These are phyloP conservation scores for Sycophaga agraensis DNA, from an alignment of 1,140 invertebrate genomes.

Conservation along the genomic window DNA sequence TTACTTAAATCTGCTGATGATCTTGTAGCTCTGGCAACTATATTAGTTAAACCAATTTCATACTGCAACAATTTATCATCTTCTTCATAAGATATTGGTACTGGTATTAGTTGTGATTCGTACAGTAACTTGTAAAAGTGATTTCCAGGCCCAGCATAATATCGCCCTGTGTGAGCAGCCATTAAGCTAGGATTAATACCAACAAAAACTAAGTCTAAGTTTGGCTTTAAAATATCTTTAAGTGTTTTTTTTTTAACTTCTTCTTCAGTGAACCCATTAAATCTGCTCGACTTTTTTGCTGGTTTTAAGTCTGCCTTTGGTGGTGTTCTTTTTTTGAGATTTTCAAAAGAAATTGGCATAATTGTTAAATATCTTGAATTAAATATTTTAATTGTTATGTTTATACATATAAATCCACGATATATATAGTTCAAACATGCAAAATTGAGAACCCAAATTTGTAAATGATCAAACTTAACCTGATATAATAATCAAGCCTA, in stretches of 20 bases:
- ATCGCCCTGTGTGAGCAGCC: constrained; percentile 51
- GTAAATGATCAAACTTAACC: too few species aligned
- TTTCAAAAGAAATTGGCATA: constrained; percentile 42
- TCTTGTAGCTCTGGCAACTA: constrained; percentile 49
- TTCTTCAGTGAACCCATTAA: constrained; percentile 49
- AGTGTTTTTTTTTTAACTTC: constrained; percentile 47
- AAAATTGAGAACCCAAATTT: too few species aligned
- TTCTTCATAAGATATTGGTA: constrained; percentile 43
- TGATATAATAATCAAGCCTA: too few species aligned
- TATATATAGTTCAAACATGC: too few species aligned
- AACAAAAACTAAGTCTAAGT: constrained; percentile 51
- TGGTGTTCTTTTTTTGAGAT: constrained; percentile 37
- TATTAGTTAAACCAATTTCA: constrained; percentile 53
- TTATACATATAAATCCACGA: too few species aligned
- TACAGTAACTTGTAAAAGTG: constrained; percentile 55
- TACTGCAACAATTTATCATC: constrained; percentile 45
- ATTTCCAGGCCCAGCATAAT: constrained; percentile 55
- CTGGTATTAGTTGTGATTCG: constrained; percentile 43
- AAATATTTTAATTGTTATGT: too few species aligned
- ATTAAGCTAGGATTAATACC: constrained; percentile 55
- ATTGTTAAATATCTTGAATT: not conserved
- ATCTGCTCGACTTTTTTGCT: constrained; percentile 41
- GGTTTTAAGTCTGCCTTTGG: not conserved
- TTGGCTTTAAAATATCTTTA: constrained; percentile 43
- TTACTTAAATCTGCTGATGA: constrained; percentile 50